phyloP scores from a whole-genome alignment of 2,113 vertebrate genomes.

The Amblyopsis rosae region DNA sequence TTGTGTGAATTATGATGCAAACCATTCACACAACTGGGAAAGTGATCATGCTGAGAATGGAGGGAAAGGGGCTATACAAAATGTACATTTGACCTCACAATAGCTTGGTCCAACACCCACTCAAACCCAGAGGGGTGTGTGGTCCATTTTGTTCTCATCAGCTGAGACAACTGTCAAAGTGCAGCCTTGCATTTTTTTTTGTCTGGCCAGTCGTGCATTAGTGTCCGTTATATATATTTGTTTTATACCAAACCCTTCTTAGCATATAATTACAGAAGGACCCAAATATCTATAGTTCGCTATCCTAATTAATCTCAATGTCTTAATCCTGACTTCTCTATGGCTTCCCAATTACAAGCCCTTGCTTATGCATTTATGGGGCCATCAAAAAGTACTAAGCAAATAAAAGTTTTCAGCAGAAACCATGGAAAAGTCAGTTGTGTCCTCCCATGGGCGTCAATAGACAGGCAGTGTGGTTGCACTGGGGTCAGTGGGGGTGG shows the following conservation, averaged over 20 bases:
- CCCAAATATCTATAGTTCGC: slow-evolving; percentile 27
- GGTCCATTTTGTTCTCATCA: slow-evolving; percentile 9
- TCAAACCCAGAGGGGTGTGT: neutral
- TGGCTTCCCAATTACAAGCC: slow-evolving; percentile 65
- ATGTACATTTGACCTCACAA: slow-evolving; percentile 6
- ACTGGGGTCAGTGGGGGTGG: neutral
- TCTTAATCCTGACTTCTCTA: slow-evolving; percentile 63
- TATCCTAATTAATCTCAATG: slow-evolving; percentile 53
- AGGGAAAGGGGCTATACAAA: neutral
- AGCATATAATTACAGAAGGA: slow-evolving; percentile 22
- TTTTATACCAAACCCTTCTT: slow-evolving; percentile 5
- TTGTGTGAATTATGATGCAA: neutral
- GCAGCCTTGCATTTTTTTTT: slow-evolving; percentile 15
- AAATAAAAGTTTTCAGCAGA: slow-evolving; percentile 61
- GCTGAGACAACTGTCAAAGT: neutral
- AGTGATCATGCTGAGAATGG: neutral
- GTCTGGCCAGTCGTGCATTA: neutral
- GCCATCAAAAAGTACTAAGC: slow-evolving; percentile 64
- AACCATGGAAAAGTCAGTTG: slow-evolving; percentile 36
- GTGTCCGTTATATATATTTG: neutral
- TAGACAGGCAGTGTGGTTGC: neutral
- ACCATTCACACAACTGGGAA: slow-evolving; percentile 30
- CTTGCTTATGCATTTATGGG: slow-evolving; percentile 49
- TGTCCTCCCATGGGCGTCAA: slow-evolving; percentile 20
- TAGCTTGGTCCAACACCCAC: neutral